Percentiles rank a stretch among this genome's conserved stretches.
These are phyloP conservation scores for Diceros bicornis DNA, from an alignment of 2,797 vertebrate species.

Conservation along the genomic window DNA sequence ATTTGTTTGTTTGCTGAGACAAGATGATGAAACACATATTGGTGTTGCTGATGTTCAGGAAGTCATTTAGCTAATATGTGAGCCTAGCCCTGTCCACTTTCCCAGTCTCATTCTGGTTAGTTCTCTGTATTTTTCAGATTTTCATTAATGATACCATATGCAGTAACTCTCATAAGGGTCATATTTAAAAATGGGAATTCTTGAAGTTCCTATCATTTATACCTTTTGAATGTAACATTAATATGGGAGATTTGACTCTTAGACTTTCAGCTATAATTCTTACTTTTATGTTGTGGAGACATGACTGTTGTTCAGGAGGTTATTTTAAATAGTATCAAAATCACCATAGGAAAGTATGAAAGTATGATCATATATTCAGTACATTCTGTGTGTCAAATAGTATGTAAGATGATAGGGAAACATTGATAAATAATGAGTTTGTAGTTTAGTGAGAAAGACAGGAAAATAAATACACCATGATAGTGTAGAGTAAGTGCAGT, in stretches of 20 bases:
- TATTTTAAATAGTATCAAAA: slow-evolving; percentile 64
- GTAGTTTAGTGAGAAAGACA: slow-evolving; percentile 40
- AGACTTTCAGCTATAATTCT: slow-evolving; percentile 25
- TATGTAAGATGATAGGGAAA: not conserved
- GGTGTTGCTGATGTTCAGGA: slow-evolving; percentile 22
- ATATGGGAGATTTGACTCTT: slow-evolving; percentile 40
- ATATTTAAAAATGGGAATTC: slow-evolving; percentile 37
- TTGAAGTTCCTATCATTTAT: slow-evolving; percentile 46
- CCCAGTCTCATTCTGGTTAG: not conserved
- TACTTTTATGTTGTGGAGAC: slow-evolving; percentile 12
- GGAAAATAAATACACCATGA: not conserved
- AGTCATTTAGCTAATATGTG: slow-evolving; percentile 33
- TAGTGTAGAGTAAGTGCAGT: not conserved
- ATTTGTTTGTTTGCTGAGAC: slow-evolving; percentile 36
- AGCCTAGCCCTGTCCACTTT: not conserved
- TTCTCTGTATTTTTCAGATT: slow-evolving; percentile 28
- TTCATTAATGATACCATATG: not conserved
- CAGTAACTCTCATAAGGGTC: slow-evolving; percentile 14
- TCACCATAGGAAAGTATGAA: slow-evolving; percentile 35
- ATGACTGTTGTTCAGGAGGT: not conserved
- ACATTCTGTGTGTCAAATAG: not conserved
- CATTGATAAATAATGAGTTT: not conserved
- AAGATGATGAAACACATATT: slow-evolving; percentile 11
- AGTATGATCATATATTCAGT: slow-evolving; percentile 19
- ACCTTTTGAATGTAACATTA: slow-evolving; percentile 1